phyloP scores from a whole-genome alignment of 1,140 invertebrate species.

The Ctenoplectra terminalis region DNA sequence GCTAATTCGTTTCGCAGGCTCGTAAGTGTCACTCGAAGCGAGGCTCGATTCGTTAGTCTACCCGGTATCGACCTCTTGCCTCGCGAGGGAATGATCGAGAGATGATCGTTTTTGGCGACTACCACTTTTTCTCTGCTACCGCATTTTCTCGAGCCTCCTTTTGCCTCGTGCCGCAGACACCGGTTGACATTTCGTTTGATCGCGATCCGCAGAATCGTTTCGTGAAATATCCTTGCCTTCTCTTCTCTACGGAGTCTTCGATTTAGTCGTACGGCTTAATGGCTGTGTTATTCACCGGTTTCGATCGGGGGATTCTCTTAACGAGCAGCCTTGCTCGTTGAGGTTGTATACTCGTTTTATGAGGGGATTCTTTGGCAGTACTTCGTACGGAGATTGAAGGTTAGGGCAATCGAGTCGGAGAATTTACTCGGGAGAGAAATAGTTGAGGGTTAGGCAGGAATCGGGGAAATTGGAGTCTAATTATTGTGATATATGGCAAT shows the following conservation, averaged over 20 bases:
- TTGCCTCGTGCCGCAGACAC: conserved; percentile 30
- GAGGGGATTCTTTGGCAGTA: too few relatives aligned
- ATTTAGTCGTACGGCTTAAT: conserved; percentile 22
- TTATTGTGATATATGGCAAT: too few relatives aligned
- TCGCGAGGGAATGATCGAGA: conserved; percentile 40
- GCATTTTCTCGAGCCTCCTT: conserved; percentile 49
- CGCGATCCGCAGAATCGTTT: conserved; percentile 31
- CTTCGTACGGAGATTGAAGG: not conserved
- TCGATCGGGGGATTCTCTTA: conserved; percentile 1
- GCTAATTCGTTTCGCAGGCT: conserved; percentile 70
- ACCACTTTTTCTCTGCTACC: conserved; percentile 52
- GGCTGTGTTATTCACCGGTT: conserved; percentile 25
- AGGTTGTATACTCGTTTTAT: not conserved
- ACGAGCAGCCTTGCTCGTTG: not conserved
- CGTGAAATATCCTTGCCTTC: conserved; percentile 17
- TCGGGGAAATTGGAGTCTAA: too few relatives aligned
- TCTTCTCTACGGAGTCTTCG: not conserved
- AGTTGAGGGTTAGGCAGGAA: not conserved
- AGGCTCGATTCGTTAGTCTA: conserved; percentile 67
- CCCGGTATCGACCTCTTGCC: conserved; percentile 22
- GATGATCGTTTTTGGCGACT: conserved; percentile 53
- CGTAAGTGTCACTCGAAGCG: conserved; percentile 72
- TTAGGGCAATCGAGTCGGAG: not conserved
- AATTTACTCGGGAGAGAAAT: too few relatives aligned
- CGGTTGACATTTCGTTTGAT: conserved; percentile 37